These are phyloP conservation scores for Lamellibrachia satsuma DNA, from an alignment of 2,888 invertebrate genomes.

Conservation along the genomic window DNA sequence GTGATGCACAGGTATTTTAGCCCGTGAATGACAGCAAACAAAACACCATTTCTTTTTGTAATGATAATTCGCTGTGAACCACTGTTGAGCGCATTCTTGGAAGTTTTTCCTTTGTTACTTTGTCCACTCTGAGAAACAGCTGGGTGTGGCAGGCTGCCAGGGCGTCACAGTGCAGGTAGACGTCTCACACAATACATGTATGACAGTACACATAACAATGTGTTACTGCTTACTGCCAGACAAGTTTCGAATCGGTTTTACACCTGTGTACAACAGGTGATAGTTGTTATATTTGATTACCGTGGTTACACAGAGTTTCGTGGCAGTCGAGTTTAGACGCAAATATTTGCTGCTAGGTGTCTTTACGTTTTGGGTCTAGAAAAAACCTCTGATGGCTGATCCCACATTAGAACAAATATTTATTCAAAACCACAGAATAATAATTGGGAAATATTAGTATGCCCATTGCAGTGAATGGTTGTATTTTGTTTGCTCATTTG, in stretches of 20 bases:
- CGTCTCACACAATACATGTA: background rate
- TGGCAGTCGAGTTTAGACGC: too few species aligned
- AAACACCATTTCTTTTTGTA: background rate
- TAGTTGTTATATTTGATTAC: too few species aligned
- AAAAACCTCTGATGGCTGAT: too few species aligned
- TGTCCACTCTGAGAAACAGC: background rate
- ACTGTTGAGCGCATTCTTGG: background rate
- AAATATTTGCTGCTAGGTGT: too few species aligned
- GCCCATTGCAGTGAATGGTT: background rate
- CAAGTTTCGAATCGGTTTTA: too few species aligned
- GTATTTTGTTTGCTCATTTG: background rate
- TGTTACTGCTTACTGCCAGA: too few species aligned
- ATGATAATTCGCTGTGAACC: constrained; percentile 8
- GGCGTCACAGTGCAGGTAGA: background rate
- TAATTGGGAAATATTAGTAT: background rate
- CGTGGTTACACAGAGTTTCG: too few species aligned
- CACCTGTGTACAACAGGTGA: too few species aligned
- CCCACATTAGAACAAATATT: too few species aligned
- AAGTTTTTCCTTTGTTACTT: background rate
- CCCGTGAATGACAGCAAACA: background rate
- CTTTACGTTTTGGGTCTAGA: too few species aligned
- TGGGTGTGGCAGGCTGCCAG: background rate
- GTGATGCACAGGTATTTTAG: background rate
- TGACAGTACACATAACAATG: too few species aligned
- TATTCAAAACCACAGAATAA: background rate